These are phyloP conservation scores for Parambassis ranga DNA, from an alignment of 2,797 vertebrate species.

Conservation along the genomic window DNA sequence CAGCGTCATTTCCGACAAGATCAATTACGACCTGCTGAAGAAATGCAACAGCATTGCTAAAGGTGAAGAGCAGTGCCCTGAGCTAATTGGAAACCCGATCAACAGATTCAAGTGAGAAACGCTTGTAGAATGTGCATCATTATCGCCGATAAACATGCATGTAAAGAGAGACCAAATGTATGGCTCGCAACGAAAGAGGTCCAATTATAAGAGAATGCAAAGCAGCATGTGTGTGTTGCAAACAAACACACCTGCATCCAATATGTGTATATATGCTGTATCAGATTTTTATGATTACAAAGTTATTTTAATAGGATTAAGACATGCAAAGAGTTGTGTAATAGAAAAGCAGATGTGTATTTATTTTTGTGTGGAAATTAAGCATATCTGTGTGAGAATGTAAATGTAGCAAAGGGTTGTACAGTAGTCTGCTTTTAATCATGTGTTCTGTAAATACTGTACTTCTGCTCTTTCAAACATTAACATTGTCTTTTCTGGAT, in stretches of 20 bases:
- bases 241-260: slow-evolving; percentile 81
- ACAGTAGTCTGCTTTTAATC: slow-evolving; percentile 70
- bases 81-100: slow-evolving; percentile 88
- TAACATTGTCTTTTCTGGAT: too few relatives aligned
- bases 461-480: slow-evolving; percentile 51
- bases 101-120: slow-evolving; percentile 82
- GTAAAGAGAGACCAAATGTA: slow-evolving; percentile 81
- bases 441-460: slow-evolving; percentile 72
- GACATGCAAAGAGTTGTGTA: slow-evolving; percentile 64
- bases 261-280: slow-evolving; percentile 91
- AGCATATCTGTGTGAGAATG: slow-evolving; percentile 64
- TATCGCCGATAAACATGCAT: slow-evolving; percentile 49
- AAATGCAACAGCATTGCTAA: slow-evolving; percentile 91
- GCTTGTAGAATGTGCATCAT: background rate
- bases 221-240: slow-evolving; percentile 72
- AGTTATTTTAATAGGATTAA: slow-evolving; percentile 93
- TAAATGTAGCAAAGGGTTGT: slow-evolving; percentile 75
- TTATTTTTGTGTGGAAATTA: slow-evolving; percentile 79
- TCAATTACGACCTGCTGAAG: slow-evolving; percentile 92
- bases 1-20: slow-evolving; percentile 92
- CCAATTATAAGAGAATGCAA: slow-evolving; percentile 65
- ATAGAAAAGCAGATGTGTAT: slow-evolving; percentile 77
- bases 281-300: slow-evolving; percentile 95
- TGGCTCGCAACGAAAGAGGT: slow-evolving; percentile 58
- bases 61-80: slow-evolving; percentile 88